Conservation (phyloP, 1,140 invertebrate species). For the Diorhabda carinulata region DNA sequence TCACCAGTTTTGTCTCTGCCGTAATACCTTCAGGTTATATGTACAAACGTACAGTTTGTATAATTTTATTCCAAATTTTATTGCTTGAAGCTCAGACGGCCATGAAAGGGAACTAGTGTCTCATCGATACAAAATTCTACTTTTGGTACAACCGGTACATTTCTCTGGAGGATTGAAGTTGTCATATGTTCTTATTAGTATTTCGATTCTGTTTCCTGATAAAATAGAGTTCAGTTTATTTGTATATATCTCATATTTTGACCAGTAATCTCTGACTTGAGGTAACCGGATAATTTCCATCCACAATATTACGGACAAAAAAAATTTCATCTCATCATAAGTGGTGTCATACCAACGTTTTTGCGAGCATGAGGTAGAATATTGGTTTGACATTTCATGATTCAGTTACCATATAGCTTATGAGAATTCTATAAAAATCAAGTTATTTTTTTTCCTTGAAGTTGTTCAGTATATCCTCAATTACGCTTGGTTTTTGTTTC, state of each 20-base stretch:
- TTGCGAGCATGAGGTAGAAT: constrained; percentile 29
- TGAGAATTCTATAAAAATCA: constrained; percentile 11
- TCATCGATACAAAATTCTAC: not conserved
- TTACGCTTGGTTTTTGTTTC: not conserved
- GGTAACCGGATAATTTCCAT: constrained; percentile 4
- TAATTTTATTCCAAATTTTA: not conserved
- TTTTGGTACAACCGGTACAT: not conserved
- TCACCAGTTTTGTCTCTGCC: not conserved
- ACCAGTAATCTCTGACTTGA: not conserved
- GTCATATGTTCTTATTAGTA: constrained; percentile 21
- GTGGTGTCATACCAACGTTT: not conserved
- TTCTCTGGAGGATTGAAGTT: too few relatives aligned
- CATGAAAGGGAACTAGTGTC: not conserved
- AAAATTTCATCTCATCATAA: constrained; percentile 15
- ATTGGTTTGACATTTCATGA: constrained; percentile 3
- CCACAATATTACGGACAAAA: constrained; percentile 9
- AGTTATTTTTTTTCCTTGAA: constrained; percentile 5
- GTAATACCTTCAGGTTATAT: not conserved
- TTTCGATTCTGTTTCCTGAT: constrained; percentile 43
- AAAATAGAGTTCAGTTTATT: constrained; percentile 30
- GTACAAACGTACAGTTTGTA: not conserved
- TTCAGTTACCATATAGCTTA: constrained; percentile 7
- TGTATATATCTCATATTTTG: not conserved
- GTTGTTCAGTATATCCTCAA: too few relatives aligned
- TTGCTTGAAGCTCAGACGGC: not conserved